These are phyloP conservation scores for Caradrina kadenii DNA, from an alignment of 2,888 invertebrate species.

Conservation along the genomic window DNA sequence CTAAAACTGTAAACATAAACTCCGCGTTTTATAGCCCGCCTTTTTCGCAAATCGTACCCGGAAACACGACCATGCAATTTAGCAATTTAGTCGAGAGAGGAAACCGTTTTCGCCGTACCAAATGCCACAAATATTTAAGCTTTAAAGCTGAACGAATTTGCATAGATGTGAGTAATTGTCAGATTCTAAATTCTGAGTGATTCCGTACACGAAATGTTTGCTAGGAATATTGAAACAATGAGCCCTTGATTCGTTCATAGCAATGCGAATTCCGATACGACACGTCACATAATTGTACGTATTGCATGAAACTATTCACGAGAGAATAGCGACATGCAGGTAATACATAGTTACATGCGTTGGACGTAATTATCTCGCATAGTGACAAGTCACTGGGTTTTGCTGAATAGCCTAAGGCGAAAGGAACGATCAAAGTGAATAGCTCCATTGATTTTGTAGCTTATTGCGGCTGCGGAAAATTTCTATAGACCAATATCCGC, in stretches of 20 bases:
- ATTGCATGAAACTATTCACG: slow-evolving; percentile 51
- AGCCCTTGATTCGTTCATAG: slow-evolving; percentile 3
- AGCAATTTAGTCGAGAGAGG: slow-evolving; percentile 39
- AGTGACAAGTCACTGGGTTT: slow-evolving; percentile 45
- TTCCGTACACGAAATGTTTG: slow-evolving; percentile 5
- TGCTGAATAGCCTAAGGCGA: slow-evolving; percentile 45
- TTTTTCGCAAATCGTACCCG: slow-evolving; percentile 47
- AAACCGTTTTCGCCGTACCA: slow-evolving; percentile 40
- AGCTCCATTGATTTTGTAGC: slow-evolving; percentile 47
- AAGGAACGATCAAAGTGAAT: slow-evolving; percentile 47
- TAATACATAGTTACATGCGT: slow-evolving; percentile 40
- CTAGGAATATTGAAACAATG: neutral
- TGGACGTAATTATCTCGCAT: slow-evolving; percentile 50
- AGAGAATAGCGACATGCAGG: slow-evolving; percentile 28
- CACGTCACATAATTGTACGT: slow-evolving; percentile 19
- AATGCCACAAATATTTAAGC: slow-evolving; percentile 35
- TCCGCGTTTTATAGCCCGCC: slow-evolving; percentile 40
- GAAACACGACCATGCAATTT: slow-evolving; percentile 48
- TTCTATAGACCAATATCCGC: slow-evolving; percentile 23
- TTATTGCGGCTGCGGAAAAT: slow-evolving; percentile 37
- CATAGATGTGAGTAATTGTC: slow-evolving; percentile 15
- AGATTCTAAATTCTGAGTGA: slow-evolving; percentile 4
- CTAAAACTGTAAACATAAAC: slow-evolving; percentile 57
- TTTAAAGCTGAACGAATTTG: slow-evolving; percentile 36
- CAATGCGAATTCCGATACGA: slow-evolving; percentile 9